Conservation (phyloP, 1,140 invertebrate genomes). For the Drosophila trapezifrons region DNA sequence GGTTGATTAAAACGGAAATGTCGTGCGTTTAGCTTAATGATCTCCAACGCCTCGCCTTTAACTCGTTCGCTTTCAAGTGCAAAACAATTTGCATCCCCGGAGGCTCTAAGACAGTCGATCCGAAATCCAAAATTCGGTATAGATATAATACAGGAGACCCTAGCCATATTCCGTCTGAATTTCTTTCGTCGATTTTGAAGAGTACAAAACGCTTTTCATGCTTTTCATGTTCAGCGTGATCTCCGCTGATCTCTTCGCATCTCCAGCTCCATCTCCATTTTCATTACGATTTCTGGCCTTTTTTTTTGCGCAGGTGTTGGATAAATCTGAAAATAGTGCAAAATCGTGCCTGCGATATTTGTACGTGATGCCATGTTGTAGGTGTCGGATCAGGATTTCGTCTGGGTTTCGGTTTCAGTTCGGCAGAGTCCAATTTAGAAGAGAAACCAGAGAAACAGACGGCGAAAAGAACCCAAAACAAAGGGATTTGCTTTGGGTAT, state of each 20-base stretch:
- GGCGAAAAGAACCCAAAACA: slow-evolving; percentile 59
- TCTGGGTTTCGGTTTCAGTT: slow-evolving; percentile 53
- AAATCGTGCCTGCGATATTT: slow-evolving; percentile 82
- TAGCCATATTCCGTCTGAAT: slow-evolving; percentile 62
- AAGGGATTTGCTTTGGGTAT: slow-evolving; percentile 20
- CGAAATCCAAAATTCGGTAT: slow-evolving; percentile 16
- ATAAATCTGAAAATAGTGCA: slow-evolving; percentile 82
- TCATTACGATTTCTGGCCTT: slow-evolving; percentile 46
- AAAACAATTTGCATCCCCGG: slow-evolving; percentile 53
- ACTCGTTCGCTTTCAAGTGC: slow-evolving; percentile 51
- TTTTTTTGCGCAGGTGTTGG: slow-evolving; percentile 78
- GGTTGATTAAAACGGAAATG: slow-evolving; percentile 80
- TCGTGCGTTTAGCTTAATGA: slow-evolving; percentile 71
- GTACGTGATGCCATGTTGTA: slow-evolving; percentile 83
- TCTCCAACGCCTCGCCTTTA: slow-evolving; percentile 46
- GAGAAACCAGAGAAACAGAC: slow-evolving; percentile 29
- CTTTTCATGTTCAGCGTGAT: slow-evolving; percentile 74
- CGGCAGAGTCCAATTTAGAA: slow-evolving; percentile 49
- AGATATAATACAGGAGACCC: slow-evolving; percentile 7
- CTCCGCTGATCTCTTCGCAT: slow-evolving; percentile 53
- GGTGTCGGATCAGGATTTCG: slow-evolving; percentile 65
- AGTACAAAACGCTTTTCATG: slow-evolving; percentile 55
- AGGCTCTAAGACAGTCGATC: slow-evolving; percentile 31
- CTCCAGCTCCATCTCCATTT: slow-evolving; percentile 46
- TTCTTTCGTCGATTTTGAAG: slow-evolving; percentile 13